Base-by-base conservation (phyloP, 2,797 vertebrate species). In the Silurus aristotelis region DNA sequence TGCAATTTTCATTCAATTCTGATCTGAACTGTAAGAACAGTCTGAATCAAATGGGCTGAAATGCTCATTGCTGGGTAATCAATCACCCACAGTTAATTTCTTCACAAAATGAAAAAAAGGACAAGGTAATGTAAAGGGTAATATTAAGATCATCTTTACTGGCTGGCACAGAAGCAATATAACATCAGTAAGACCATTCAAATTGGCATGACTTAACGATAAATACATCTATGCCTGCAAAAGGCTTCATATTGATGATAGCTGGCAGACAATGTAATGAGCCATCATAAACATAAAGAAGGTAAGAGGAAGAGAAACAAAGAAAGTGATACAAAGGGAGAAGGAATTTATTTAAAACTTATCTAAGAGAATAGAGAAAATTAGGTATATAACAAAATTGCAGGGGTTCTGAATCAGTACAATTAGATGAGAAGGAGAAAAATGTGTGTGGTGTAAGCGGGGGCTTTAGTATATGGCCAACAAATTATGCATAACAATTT, bases 121-220 rank as follows among this genome's bases (percentile, higher is more conserved):
- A 70, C 25, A 38, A 20, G 38, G 38, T 38, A 38, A 38, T 38
- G 38, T 38, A 38, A 38, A 38, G 31, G 15, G 17, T 43, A 20
- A 70, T 43, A 70, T 70, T 43, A 17, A 70, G 17, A 13, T 27
- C 25, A 67, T 27, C 64, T 14, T 15, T 70, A 71, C 71, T 60
- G 70, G 13, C 31, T 48, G 55, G 89, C 86, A 85, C 92, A 90
- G 91, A 91, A 88, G 89, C 87, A 88, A 91, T 91, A 92, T 87
- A 91, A 93, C 56, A 52, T 93, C 93, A 94, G 92, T 90, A 91
- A 88, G 88, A 22, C 80, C 82, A 89, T 88, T 90, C 84, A 89
- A 92, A 93, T 94, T 92, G 90, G 95, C 93, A 94, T 93, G 92
- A 92, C 91, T 89, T 94, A 94, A 93, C 93, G 91, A 91, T 92